Percentiles rank a stretch among this genome's conserved stretches.
phyloP scores from a whole-genome alignment of 1,140 invertebrate genomes.

The Lasioglossum albipes region DNA sequence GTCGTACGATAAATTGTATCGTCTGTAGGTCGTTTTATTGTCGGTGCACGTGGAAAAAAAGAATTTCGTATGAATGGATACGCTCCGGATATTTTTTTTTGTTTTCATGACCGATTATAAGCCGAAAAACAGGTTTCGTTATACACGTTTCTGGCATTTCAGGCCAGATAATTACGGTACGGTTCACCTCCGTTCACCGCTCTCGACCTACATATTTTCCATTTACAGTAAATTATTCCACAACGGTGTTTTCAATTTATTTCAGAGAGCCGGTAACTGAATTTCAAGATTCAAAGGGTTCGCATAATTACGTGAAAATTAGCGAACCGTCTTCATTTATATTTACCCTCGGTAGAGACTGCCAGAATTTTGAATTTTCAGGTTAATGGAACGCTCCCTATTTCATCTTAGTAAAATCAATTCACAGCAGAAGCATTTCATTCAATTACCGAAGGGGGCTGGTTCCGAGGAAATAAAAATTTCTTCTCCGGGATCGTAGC shows the following conservation, averaged over 20 bases:
- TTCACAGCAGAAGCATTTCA: background rate
- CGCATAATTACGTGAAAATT: background rate
- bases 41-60: no score
- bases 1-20: no score
- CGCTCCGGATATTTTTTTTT: no score
- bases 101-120: no score
- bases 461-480: no score
- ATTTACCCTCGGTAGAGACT: background rate
- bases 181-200: background rate
- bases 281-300: background rate
- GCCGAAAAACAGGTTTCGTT: background rate
- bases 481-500: no score
- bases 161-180: background rate
- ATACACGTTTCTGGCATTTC: background rate
- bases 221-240: background rate
- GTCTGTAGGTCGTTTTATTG: no score
- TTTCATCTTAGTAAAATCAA: background rate
- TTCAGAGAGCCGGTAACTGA: background rate
- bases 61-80: no score
- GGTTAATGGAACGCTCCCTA: constrained; percentile 17
- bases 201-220: background rate
- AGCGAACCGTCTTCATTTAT: background rate
- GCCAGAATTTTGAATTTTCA: constrained; percentile 11
- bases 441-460: no score
- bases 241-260: background rate